A percentile compares a stretch with the other conserved stretches of the same genome.
phyloP scores from a whole-genome alignment of 2,113 vertebrate genomes.

The Willisornis vidua region DNA sequence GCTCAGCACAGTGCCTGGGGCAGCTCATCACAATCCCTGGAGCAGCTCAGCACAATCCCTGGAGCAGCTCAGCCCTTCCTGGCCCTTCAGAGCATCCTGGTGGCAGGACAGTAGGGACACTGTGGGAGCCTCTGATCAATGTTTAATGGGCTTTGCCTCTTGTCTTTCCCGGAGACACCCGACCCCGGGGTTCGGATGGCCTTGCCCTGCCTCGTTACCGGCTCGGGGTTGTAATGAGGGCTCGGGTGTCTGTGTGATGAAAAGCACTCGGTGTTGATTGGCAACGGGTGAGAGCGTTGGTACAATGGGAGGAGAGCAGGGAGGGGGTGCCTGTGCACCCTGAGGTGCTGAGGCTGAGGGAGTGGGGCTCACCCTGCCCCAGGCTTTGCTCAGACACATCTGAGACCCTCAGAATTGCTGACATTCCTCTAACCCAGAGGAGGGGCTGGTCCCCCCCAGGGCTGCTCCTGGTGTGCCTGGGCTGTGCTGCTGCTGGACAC shows the following conservation, averaged over 20 bases:
- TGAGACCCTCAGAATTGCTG: fast-evolving
- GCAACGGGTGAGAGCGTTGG: neutral
- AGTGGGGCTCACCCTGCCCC: fast-evolving
- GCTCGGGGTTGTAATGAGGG: conserved; percentile 71
- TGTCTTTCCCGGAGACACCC: conserved; percentile 7
- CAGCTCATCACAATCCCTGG: neutral
- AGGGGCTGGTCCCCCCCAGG: neutral
- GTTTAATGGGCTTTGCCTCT: conserved; percentile 52
- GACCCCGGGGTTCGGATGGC: neutral
- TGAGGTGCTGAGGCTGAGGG: neutral
- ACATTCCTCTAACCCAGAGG: too few species aligned
- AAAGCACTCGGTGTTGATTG: neutral
- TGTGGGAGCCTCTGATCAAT: conserved; percentile 15
- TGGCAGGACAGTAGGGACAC: neutral
- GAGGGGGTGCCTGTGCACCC: fast-evolving
- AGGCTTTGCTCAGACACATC: neutral
- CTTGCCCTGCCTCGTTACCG: conserved; percentile 35
- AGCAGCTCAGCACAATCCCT: too few species aligned
- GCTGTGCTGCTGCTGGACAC: fast-evolving
- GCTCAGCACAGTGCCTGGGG: neutral
- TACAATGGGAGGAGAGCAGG: neutral
- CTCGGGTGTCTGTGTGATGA: neutral
- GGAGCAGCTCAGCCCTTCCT: neutral
- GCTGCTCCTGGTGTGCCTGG: neutral
- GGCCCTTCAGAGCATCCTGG: neutral